Base-by-base conservation (phyloP, 2,113 vertebrate species). In the Oenanthe oenanthe region DNA sequence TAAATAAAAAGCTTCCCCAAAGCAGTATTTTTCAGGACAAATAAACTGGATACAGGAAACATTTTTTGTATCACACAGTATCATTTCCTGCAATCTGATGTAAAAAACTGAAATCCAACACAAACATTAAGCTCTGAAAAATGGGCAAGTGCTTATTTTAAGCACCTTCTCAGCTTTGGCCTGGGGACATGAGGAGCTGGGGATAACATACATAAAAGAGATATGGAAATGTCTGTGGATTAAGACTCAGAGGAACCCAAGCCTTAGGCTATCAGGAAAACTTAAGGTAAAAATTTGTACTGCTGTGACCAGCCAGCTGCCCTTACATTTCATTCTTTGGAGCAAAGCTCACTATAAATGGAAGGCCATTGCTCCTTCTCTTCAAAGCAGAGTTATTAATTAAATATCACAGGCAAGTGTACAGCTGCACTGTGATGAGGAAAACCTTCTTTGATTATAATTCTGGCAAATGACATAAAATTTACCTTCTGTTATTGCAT, bases 81-180 rank as follows among this genome's bases (percentile, higher is more conserved):
- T 50, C 19, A 17, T 71, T 87, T 92, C 67, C 58, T 66, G 89
- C 34, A 94, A 89, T 70, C 0, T 70, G 71, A 82, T 62, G 58
- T 43, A 79, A 91, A 96, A 81, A 95, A 68, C 43, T 45, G 57
- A 91, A 95, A 79, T n/a, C 60, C 45, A 93, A 72, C 32, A 82
- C 21, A 91, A 95, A 79, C 12, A 91, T 38, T 31, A 61, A 79
- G 19, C 61, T 65, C 36, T 87, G 66, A 81, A 92, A 89, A 91
- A 65, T 1, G n/a, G 81, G 63, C 21, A 82, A 88, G 32, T 31
- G 34, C 11, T 60, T 66, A 79, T 70, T 54, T 88, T 73, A 85
- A 82, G 24, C 54, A 67, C 18, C 34, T 60, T 36, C 62, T 88
- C 32, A 58, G 43, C 51, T 74, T 67, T 83, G 81, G 51, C n/a